Base-by-base conservation (phyloP, 2,113 vertebrate species). In the Lates calcarifer region DNA sequence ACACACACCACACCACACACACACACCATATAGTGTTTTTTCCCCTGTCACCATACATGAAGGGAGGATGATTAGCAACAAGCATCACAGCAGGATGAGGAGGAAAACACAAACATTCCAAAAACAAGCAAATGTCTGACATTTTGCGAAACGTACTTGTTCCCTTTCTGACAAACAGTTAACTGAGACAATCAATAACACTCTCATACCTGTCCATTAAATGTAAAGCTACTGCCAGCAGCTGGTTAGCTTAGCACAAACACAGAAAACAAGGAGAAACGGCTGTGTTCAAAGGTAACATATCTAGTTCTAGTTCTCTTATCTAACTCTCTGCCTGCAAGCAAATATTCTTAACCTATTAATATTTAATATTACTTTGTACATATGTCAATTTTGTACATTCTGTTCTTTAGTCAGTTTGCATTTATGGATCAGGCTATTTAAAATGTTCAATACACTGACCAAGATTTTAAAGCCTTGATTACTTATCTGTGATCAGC, bases 381-480 rank as follows among this genome's bases (percentile, higher is more conserved):
- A 41, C 12, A 14, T 41, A 2, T 39, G n/a, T 20, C 15, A 12
- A 0, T 28, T 71, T 28, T 35, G 1, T 17, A 15, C 22, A 55
- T 41, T 41, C 31, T 45, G 12, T 29, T 49, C 7, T 41, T 31
- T 24, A 61, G 17, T 67, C 45, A 67, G 39, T 74, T 63, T 69
- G 39, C 58, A 35, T 74, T 29, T 7, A 53, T 47, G 58, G 56
- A 39, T 64, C 4, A 49, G 33, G 18, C 33, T 24, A 14, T 18
- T 67, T 22, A 47, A 74, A 9, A 43, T 35, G 57, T 5, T 81
- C 18, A 72, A 47, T 6, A 18, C 15, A 39, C 22, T 35, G 29
- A 58, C 17, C 55, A 26, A 63, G 29, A 17, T 18, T 56, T 69
- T 15, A 62, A 26, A 55, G n/a, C 8, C 14, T 13, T 37, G 33